Evolutionary conservation across 2,113 vertebrate species (phyloP), one percentile per base, ranked within the genome.

Genomic region (Brachyistius frenatus): DNA sequence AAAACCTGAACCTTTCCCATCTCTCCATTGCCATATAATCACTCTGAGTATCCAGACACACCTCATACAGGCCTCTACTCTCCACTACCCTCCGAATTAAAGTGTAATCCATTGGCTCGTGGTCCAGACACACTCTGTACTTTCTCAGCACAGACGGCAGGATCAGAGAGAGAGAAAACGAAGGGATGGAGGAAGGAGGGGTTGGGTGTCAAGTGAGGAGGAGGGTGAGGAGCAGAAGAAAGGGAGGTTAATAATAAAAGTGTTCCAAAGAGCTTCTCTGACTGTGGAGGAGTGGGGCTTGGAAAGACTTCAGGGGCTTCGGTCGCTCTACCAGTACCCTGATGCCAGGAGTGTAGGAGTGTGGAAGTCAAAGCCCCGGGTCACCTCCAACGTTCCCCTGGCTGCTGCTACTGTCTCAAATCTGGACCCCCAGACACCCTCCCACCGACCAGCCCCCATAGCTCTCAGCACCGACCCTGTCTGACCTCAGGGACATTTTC

Each of bases 201-300:
- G 49, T 0, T 47, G 66, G 61, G 46, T 55, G 74, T 78, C 73
- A 79, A 81, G 66, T 56, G 39, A 66, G 64, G 52, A 68, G 36
- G 50, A 53, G 41, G 11, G 35, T 65, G 68, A 50, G 55, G 36
- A 58, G 53, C n/a, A 39, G 49, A 49, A 60, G 60, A 54, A 35
- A 64, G 55, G 65, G 75, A 78, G 78, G 88, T 88, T 89, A 84
- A 91, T 88, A 91, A 89, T 87, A 74, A 87, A 87, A 88, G 74
- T 71, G 79, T 89, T 92, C 76, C 83, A 85, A 80, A 89, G 83
- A 76, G 87, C 85, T 84, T 75, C 87, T 73, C 68, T 0, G 65
- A 80, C 69, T 31, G 23, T 55, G 56, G 73, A 83, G 78, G 75
- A 86, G 78, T 74, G 67, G 69, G 76, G 62, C 52, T 90, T 71